Percentiles rank a stretch among this genome's conserved stretches.
Conservation (phyloP, 1,140 invertebrate genomes). For the Eueides isabella region DNA sequence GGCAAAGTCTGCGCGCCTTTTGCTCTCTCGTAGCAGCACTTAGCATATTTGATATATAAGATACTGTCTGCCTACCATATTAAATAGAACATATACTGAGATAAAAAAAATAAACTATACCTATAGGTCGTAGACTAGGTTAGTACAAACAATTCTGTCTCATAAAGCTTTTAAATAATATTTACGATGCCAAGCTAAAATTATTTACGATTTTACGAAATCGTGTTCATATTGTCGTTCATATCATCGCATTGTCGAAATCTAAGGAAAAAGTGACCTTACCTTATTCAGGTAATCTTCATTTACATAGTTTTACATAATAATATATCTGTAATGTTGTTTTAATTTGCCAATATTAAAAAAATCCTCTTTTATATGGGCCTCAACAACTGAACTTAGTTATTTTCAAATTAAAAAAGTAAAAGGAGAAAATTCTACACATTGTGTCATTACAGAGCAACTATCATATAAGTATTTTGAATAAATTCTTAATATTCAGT, state of each 20-base stretch:
- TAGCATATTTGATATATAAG: background rate
- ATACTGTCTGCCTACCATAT: background rate
- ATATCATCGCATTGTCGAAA: background rate
- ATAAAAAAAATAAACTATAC: conserved; percentile 1
- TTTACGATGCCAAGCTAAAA: no score
- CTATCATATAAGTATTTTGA: background rate
- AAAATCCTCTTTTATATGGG: no score
- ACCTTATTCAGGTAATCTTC: no score
- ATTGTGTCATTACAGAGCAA: background rate
- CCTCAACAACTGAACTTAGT: no score
- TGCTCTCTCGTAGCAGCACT: background rate
- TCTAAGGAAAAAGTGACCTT: conserved; percentile 1
- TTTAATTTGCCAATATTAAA: background rate
- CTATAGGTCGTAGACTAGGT: background rate
- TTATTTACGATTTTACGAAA: background rate
- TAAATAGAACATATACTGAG: background rate
- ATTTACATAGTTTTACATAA: background rate
- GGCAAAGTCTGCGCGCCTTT: background rate
- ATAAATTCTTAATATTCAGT: no score
- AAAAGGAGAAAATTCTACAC: background rate
- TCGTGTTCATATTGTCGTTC: background rate
- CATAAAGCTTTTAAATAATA: conserved; percentile 5
- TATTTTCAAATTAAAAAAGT: background rate
- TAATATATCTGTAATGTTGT: background rate
- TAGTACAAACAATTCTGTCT: conserved; percentile 4